Base-by-base conservation (phyloP, 2,797 vertebrate species). In the Huso huso region DNA sequence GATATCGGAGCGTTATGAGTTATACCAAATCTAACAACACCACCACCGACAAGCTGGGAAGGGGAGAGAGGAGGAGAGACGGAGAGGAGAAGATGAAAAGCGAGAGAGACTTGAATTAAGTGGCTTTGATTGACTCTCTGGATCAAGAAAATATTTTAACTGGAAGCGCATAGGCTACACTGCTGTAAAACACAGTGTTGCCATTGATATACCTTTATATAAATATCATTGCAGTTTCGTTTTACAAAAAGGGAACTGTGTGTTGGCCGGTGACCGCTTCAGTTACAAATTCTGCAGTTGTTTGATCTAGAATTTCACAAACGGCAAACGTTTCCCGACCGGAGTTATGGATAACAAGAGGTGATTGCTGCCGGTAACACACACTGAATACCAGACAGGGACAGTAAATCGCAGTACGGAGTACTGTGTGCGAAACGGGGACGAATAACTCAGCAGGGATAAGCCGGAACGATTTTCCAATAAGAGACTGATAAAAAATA, bases 31-130 rank as follows among this genome's bases (percentile, higher is more conserved):
- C 68, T 64, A 67, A 73, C 71, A 78, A 80, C 78, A 73, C 80
- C 75, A 83, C 81, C 77, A 80, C 75, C 78, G 78, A 82, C 70
- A 78, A 86, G 83, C 80, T 86, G 83, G 65, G 59, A 69, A 68
- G 72, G 64, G 48, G 76, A 76, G 75, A 77, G 79, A 79, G 74
- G 79, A 79, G 74, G 77, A 79, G 82, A 81, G 69, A 74, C 78
- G 79, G 77, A 76, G 64, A 69, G 75, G 72, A 81, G 77, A 73
- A 83, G 78, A 73, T 64, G 68, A 76, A 66, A 71, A 77, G 55
- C 62, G 64, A 74, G 73, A 72, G 76, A 67, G 77, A 81, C 72
- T 73, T 71, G 75, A 60, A 71, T 72, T 78, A 68, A 74, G 68
- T 66, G 69, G 53, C 74, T 74, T 53, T 66, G 53, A 75, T 64